A percentile compares a stretch with the other conserved stretches of the same genome.
Conservation (phyloP, 2,797 vertebrate genomes). For the Myotis vivesi region DNA sequence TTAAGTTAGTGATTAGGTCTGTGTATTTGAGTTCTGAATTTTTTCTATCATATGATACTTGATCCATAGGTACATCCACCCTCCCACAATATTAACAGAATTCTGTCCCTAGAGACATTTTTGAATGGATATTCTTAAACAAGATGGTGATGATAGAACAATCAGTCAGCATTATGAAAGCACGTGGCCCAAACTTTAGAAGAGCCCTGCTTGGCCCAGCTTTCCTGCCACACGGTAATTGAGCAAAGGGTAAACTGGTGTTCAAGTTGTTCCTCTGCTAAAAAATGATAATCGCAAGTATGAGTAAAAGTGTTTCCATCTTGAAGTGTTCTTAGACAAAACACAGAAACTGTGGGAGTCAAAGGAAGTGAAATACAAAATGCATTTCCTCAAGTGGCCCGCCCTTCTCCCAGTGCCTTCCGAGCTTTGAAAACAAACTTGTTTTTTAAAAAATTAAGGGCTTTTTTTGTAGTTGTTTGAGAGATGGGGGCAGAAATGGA, state of each 20-base stretch:
- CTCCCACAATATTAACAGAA: not conserved
- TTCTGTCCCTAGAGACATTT: not conserved
- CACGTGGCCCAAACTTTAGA: not conserved
- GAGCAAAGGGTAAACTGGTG: not conserved
- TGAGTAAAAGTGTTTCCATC: not conserved
- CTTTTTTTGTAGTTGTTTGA: constrained; percentile 27
- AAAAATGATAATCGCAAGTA: not conserved
- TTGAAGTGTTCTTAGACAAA: constrained; percentile 12
- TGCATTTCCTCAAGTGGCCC: constrained; percentile 51
- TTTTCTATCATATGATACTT: not conserved
- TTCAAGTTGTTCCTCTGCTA: not conserved
- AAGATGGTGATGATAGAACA: not conserved
- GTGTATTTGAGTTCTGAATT: not conserved
- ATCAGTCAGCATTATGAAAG: not conserved
- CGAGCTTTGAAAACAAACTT: constrained; percentile 52
- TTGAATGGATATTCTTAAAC: not conserved
- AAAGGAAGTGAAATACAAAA: constrained; percentile 54
- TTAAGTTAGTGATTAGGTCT: not conserved
- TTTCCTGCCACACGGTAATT: not conserved
- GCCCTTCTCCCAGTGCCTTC: constrained; percentile 22
- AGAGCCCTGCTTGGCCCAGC: not conserved
- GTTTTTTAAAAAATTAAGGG: not conserved
- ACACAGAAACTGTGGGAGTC: not conserved
- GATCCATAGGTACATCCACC: not conserved
- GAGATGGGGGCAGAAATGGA: constrained; percentile 27